Evolutionary conservation across 2,888 invertebrate genomes (phyloP), one percentile per base, ranked within the genome.

Genomic region (Xanthia togata): DNA sequence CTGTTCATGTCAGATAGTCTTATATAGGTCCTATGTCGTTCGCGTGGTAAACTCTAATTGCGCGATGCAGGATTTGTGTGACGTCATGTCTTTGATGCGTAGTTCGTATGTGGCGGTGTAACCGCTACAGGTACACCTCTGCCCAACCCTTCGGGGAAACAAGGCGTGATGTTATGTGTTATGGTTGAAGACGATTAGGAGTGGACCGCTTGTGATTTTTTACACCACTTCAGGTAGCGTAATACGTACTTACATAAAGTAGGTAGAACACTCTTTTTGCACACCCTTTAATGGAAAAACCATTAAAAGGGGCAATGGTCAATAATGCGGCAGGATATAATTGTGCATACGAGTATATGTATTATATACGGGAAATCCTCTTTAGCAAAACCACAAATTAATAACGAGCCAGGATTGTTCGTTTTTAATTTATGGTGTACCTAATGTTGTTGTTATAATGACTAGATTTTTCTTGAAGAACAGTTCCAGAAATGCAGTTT

Each of bases 381-480:
- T 26, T 57, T 12, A n/a, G 12, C 17, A 44, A 31, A 60, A 47
- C n/a, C 53, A 26, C 8, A 59, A 57, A 23, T 60, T 20, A 68
- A 68, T 57, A 50, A 35, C 31, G 26, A 55, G 11, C 2, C 47
- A n/a, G 1, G 31, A 53, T 78, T 14, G 14, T n/a, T n/a, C n/a
- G n/a, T n/a, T n/a, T n/a, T n/a, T n/a, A n/a, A n/a, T n/a, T n/a
- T n/a, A n/a, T n/a, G n/a, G n/a, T n/a, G n/a, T n/a, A n/a, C n/a
- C n/a, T n/a, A n/a, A n/a, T n/a, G n/a, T n/a, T n/a, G n/a, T n/a
- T n/a, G n/a, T 5, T 53, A 31, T 2, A 65, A 57, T 62, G 6
- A 70, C 53, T 38, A 44, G 44, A 80, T 47, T 63, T 80, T 59
- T 38, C 50, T 73, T 68, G 31, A 63, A 73, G 35, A 68, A 50